These are phyloP conservation scores for Zaprionus nigranus DNA, from an alignment of 1,140 invertebrate genomes.

Conservation along the genomic window DNA sequence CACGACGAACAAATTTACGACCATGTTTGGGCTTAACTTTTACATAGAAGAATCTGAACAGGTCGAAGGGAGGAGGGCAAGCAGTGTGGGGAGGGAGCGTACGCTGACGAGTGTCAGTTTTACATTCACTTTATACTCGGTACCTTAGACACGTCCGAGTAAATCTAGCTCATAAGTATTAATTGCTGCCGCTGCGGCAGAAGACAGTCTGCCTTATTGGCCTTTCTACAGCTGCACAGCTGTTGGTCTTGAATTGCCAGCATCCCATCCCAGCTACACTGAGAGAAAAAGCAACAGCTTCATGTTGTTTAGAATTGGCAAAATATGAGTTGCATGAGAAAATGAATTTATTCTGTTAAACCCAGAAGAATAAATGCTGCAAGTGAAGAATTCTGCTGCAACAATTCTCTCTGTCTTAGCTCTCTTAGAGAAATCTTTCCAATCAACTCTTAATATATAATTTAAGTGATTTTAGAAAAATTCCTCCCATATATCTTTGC, in stretches of 20 bases:
- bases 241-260: slow-evolving; percentile 49
- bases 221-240: slow-evolving; percentile 71
- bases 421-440: too few species aligned
- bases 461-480: too few species aligned
- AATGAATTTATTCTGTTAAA: not conserved
- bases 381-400: not conserved
- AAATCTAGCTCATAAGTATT: slow-evolving; percentile 46
- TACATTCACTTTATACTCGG: slow-evolving; percentile 76
- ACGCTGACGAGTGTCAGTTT: slow-evolving; percentile 72
- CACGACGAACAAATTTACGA: slow-evolving; percentile 80
- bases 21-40: slow-evolving; percentile 55
- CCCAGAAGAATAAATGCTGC: not conserved
- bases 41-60: slow-evolving; percentile 17
- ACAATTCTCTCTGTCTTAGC: too few species aligned
- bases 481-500: too few species aligned
- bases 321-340: not conserved
- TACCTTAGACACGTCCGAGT: slow-evolving; percentile 62
- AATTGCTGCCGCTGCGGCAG: slow-evolving; percentile 65
- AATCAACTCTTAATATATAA: too few species aligned
- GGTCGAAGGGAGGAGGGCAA: not conserved
- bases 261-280: not conserved
- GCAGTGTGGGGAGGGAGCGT: not conserved
- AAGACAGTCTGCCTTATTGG: slow-evolving; percentile 31
- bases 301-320: not conserved
- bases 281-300: not conserved